Evolutionary conservation across 2,113 vertebrate genomes (phyloP), one percentile per base, ranked within the genome.

Genomic region (Neolamprologus hecqui): DNA sequence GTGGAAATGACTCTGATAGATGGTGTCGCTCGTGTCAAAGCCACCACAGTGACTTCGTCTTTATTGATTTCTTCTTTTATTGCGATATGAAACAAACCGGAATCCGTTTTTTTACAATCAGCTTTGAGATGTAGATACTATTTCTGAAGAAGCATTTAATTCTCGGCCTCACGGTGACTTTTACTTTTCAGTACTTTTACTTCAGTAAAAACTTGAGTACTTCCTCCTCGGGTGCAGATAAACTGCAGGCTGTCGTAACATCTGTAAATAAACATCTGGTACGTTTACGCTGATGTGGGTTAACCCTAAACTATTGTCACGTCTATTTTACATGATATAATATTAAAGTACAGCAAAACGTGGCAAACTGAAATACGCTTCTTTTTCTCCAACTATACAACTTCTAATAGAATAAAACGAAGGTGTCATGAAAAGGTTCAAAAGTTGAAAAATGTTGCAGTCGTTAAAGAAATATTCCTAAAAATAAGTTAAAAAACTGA

Each of bases 401-500:
- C 26, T 0, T 63, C 15, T 63, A 60, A 19, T 6, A 33, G 58
- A 63, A 11, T 60, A 33, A 33, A 19, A 63, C 28, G 1, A 33
- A 60, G 1, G 23, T 28, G 2, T 58, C 23, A 28, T 5, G 4
- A 31, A 60, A 60, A 31, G 31, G 31, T 35, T 12, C 31, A 35
- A 63, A 7, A 2, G 31, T 65, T 19, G 31, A n/a, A 37, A 65
- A 65, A 35, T 5, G 31, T 35, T 35, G 17, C 17, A 35, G 31
- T 65, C 0, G 1, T 35, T 65, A 65, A 0, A 65, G 17, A 65
- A 65, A 65, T 37, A 37, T n/a, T 65, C 1, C 60, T n/a, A n/a
- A 37, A 37, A 37, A 1, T 7, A 65, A 37, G 2, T 65, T 37
- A 3, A n/a, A 2, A 31, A 37, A 65, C 10, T 37, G 60, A 35